phyloP scores from a whole-genome alignment of 2,113 vertebrate species.

The Acrocephalus arundinaceus region DNA sequence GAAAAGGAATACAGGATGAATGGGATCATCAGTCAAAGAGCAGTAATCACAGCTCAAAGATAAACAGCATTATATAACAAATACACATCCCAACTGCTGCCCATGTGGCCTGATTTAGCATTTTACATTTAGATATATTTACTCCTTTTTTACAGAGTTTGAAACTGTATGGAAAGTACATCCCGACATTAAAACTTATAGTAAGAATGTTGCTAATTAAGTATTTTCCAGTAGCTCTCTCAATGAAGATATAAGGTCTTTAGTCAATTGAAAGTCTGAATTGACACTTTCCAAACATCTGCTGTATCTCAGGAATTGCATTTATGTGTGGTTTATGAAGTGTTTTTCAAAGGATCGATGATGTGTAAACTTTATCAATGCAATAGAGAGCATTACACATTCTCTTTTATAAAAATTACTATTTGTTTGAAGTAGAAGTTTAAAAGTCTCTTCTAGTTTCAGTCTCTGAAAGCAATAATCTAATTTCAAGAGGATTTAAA shows the following conservation, averaged over 20 bases:
- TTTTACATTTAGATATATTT: neutral
- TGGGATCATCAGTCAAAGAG: neutral
- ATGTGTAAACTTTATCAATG: conserved; percentile 4
- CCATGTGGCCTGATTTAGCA: neutral
- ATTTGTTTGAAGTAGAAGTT: neutral
- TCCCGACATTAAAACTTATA: neutral
- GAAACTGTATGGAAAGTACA: neutral
- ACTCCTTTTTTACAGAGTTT: neutral
- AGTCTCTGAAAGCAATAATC: neutral
- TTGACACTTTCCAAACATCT: neutral
- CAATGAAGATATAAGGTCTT: neutral
- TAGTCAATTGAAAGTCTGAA: neutral
- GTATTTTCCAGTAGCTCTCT: neutral
- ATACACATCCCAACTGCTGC: neutral
- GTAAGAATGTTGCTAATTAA: neutral
- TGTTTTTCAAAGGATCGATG: conserved; percentile 8
- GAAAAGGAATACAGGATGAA: neutral
- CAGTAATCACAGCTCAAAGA: neutral
- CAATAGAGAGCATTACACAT: neutral
- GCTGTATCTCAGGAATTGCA: neutral
- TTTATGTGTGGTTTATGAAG: neutral
- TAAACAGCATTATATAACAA: neutral
- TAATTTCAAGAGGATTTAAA: conserved; percentile 25
- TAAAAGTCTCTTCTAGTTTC: conserved; percentile 32
- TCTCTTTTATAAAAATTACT: conserved; percentile 21